Percentiles rank a stretch among this genome's conserved stretches.
phyloP scores from a whole-genome alignment of 1,140 invertebrate genomes.

The Drosophila willistoni region DNA sequence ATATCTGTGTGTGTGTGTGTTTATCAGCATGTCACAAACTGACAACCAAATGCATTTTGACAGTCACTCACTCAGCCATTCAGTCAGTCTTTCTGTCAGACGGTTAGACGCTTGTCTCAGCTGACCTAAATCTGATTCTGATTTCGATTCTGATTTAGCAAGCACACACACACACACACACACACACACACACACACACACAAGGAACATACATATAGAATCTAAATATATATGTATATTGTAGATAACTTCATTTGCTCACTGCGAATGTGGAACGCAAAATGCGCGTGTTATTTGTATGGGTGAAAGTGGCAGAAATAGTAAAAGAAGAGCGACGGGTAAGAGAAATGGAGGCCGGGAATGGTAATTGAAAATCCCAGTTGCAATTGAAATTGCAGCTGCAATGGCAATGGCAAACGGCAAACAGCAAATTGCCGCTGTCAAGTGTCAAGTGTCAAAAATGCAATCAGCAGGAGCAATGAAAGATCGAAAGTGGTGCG shows the following conservation, averaged over 20 bases:
- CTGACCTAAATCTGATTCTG: constrained; percentile 18
- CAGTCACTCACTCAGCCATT: constrained; percentile 8
- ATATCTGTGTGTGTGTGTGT: background rate
- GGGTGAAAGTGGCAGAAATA: background rate
- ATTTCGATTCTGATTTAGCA: constrained; percentile 10
- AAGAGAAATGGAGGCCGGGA: constrained; percentile 23
- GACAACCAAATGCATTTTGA: constrained; percentile 14
- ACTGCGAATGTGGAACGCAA: constrained; percentile 11
- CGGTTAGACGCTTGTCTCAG: constrained; percentile 15
- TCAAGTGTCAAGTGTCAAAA: constrained; percentile 60
- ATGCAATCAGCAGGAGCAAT: constrained; percentile 39
- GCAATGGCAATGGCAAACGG: constrained; percentile 33
- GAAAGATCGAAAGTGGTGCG: constrained; percentile 13
- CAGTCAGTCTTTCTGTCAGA: constrained; percentile 1
- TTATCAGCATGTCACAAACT: constrained; percentile 1
- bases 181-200: no score
- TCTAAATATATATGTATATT: background rate
- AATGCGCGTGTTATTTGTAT: constrained; percentile 13
- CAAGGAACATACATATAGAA: background rate
- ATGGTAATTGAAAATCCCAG: constrained; percentile 65
- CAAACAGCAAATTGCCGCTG: constrained; percentile 56
- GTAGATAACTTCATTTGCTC: constrained; percentile 17
- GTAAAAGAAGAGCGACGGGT: background rate
- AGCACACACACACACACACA: background rate
- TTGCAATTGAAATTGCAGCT: background rate